Percentiles rank a stretch among this genome's conserved stretches.
These are phyloP conservation scores for Petrolisthes cinctipes DNA, from an alignment of 2,888 invertebrate genomes.

Conservation along the genomic window DNA sequence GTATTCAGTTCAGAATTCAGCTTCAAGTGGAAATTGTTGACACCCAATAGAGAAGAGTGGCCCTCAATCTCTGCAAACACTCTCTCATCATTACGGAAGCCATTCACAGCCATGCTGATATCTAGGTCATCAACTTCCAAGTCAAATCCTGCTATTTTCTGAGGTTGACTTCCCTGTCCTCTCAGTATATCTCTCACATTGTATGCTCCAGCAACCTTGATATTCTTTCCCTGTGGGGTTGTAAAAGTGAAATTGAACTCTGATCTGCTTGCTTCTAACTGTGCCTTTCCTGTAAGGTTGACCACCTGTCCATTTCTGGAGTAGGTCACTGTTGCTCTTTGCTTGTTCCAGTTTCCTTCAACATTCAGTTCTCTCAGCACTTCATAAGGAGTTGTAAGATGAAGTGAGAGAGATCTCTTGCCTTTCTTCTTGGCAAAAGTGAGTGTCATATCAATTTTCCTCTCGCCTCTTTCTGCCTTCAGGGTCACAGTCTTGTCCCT, in stretches of 20 bases:
- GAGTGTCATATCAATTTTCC: slow-evolving; percentile 36
- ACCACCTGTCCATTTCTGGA: slow-evolving; percentile 50
- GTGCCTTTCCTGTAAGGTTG: slow-evolving; percentile 50
- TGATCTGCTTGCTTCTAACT: slow-evolving; percentile 45
- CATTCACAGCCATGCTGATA: slow-evolving; percentile 36
- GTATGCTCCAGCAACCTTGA: slow-evolving; percentile 46
- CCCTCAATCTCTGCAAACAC: slow-evolving; percentile 46
- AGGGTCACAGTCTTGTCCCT: slow-evolving; percentile 44
- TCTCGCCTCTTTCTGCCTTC: slow-evolving; percentile 46
- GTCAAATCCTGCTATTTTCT: slow-evolving; percentile 47
- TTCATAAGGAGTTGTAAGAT: slow-evolving; percentile 58
- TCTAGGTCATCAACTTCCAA: slow-evolving; percentile 42
- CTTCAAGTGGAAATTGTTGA: slow-evolving; percentile 44
- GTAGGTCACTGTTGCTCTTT: slow-evolving; percentile 42
- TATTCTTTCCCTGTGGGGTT: slow-evolving; percentile 23
- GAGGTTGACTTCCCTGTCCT: slow-evolving; percentile 26
- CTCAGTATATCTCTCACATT: slow-evolving; percentile 42
- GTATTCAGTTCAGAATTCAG: slow-evolving; percentile 56
- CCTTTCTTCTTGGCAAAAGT: slow-evolving; percentile 37
- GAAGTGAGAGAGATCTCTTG: slow-evolving; percentile 37
- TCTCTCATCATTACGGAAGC: slow-evolving; percentile 48
- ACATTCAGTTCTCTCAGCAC: slow-evolving; percentile 39
- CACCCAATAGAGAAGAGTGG: not conserved
- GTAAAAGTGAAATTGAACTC: slow-evolving; percentile 57
- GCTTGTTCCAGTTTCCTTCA: slow-evolving; percentile 51